phyloP scores from a whole-genome alignment of 2,888 invertebrate genomes.

The Nudaria mundana region DNA sequence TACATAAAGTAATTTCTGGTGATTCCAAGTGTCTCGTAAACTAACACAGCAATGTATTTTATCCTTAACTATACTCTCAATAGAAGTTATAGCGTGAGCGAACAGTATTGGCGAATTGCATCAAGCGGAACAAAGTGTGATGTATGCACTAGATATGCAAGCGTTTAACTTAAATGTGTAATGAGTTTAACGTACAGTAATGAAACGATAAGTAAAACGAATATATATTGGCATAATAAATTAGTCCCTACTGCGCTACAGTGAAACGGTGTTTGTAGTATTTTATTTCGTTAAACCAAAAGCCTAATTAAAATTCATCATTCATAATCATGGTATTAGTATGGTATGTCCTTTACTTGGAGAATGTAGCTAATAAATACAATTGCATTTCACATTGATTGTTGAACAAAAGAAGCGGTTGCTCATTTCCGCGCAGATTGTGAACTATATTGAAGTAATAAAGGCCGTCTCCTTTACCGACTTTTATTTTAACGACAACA shows the following conservation, averaged over 20 bases:
- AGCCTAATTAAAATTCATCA: too few species aligned
- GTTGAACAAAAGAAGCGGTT: constrained; percentile 23
- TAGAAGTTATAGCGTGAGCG: constrained; percentile 13
- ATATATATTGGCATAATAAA: too few species aligned
- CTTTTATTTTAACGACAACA: constrained; percentile 7
- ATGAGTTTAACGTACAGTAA: constrained; percentile 36
- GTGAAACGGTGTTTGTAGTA: too few species aligned
- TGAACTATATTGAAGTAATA: constrained; percentile 15
- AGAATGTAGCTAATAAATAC: constrained; percentile 12
- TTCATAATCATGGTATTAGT: too few species aligned
- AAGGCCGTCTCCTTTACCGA: constrained; percentile 14
- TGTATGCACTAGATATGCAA: constrained; percentile 35
- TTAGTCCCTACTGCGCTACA: too few species aligned
- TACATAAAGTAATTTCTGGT: too few species aligned
- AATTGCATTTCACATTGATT: constrained; percentile 24
- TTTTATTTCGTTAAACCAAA: too few species aligned
- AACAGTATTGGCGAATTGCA: constrained; percentile 40
- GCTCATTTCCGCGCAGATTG: constrained; percentile 29
- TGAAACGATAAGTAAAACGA: not conserved
- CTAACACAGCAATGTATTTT: constrained; percentile 24
- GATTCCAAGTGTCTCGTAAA: too few species aligned
- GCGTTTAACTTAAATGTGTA: constrained; percentile 53
- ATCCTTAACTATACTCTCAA: not conserved
- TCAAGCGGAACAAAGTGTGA: constrained; percentile 45
- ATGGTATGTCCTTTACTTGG: not conserved